Conservation (phyloP, 2,888 invertebrate genomes). For the Tinea pellionella region DNA sequence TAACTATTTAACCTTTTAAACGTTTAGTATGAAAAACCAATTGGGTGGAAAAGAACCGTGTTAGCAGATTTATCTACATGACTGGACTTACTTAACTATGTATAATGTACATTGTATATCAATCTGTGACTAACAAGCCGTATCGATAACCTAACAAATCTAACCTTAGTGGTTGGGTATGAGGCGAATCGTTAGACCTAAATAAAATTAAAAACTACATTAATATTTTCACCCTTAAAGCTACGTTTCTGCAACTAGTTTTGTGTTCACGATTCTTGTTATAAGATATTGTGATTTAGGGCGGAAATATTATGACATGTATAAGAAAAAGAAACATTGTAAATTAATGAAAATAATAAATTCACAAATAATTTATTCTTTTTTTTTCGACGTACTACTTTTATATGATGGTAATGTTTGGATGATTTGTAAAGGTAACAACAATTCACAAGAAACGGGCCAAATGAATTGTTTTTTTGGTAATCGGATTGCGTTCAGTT, state of each 20-base stretch:
- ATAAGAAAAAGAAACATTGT: too few relatives aligned
- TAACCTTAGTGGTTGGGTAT: not conserved
- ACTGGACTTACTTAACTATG: not conserved
- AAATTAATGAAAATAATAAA: too few relatives aligned
- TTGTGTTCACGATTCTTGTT: not conserved
- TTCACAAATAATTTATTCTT: too few relatives aligned
- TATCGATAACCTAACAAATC: not conserved
- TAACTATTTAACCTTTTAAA: too few relatives aligned
- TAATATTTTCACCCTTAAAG: not conserved
- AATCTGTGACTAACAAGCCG: conserved; percentile 5
- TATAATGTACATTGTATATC: too few relatives aligned
- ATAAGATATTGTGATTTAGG: not conserved
- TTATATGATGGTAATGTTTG: too few relatives aligned
- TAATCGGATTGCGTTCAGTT: too few relatives aligned
- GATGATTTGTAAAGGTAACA: too few relatives aligned
- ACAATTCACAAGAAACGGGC: too few relatives aligned
- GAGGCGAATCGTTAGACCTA: conserved; percentile 4
- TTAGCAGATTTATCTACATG: not conserved
- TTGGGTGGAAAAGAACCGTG: too few relatives aligned
- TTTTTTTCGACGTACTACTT: too few relatives aligned
- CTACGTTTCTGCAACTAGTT: not conserved
- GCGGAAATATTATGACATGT: not conserved
- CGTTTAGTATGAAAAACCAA: conserved; percentile 19
- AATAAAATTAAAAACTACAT: not conserved
- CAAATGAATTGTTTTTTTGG: too few relatives aligned